phyloP scores from a whole-genome alignment of 2,888 invertebrate species.

The Ephialtes manifestator region DNA sequence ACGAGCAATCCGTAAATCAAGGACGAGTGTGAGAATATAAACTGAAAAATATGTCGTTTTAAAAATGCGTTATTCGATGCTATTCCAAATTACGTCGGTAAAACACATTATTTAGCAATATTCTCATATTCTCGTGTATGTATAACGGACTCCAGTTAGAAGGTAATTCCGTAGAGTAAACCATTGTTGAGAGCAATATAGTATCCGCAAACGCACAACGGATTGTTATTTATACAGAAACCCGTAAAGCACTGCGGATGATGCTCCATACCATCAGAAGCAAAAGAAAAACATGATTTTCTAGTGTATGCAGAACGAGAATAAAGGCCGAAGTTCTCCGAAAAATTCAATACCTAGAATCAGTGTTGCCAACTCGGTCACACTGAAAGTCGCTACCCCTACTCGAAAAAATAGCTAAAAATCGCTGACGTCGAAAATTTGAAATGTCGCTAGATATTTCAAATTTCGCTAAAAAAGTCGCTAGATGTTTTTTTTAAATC shows the following conservation, averaged over 20 bases:
- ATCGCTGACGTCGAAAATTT: no score
- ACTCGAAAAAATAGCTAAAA: no score
- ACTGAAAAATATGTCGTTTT: background rate
- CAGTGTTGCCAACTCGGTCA: no score
- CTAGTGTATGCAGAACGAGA: background rate
- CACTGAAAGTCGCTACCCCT: no score
- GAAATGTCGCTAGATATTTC: no score
- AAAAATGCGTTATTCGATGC: background rate
- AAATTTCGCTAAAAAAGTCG: no score
- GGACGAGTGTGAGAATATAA: background rate
- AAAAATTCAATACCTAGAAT: background rate
- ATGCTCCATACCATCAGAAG: background rate
- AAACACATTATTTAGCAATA: background rate
- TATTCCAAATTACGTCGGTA: background rate
- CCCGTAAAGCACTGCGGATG: slow-evolving; percentile 2
- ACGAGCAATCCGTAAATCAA: background rate
- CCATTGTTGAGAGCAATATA: background rate
- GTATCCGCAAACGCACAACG: background rate
- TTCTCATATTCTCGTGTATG: background rate
- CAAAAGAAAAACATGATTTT: background rate
- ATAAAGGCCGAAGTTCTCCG: no score
- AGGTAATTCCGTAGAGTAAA: background rate
- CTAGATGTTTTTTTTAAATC: no score
- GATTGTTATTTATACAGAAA: background rate
- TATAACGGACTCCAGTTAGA: background rate